Conservation (phyloP, 1,140 invertebrate species). For the Belonocnema kinseyi region DNA sequence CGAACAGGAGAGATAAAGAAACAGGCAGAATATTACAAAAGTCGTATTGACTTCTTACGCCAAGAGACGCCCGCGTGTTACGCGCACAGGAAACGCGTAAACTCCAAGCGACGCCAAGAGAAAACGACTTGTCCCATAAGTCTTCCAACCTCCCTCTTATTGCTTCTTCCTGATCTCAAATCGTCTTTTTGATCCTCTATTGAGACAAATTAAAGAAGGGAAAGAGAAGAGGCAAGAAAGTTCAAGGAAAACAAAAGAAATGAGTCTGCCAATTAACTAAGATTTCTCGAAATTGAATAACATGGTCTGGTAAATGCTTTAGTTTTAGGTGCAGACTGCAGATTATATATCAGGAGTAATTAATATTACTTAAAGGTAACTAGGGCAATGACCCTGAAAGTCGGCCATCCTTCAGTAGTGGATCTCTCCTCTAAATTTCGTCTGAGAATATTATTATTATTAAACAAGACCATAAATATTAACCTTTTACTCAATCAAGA, state of each 20-base stretch:
- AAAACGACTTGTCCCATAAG: conserved; percentile 22
- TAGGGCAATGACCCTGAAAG: no score
- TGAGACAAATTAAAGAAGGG: conserved; percentile 7
- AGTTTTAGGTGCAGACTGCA: no score
- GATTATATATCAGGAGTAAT: no score
- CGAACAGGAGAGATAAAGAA: background rate
- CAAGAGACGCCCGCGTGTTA: conserved; percentile 14
- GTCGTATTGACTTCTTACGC: conserved; percentile 29
- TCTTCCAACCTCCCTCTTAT: conserved; percentile 22
- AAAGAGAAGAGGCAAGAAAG: background rate
- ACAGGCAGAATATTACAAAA: background rate
- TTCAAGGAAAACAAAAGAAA: background rate
- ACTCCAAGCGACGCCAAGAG: conserved; percentile 25
- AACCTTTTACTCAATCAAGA: no score
- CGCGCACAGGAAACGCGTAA: conserved; percentile 15
- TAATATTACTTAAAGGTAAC: no score
- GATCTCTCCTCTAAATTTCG: no score
- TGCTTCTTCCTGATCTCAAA: conserved; percentile 15
- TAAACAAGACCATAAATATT: no score
- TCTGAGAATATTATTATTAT: no score
- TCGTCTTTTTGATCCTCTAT: conserved; percentile 7
- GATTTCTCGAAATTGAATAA: no score
- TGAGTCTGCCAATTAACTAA: background rate
- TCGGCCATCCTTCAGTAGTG: no score
- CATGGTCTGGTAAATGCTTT: no score